A percentile compares a stretch with the other conserved stretches of the same genome.
Conservation (phyloP, 2,113 vertebrate genomes). For the Electrona antarctica region DNA sequence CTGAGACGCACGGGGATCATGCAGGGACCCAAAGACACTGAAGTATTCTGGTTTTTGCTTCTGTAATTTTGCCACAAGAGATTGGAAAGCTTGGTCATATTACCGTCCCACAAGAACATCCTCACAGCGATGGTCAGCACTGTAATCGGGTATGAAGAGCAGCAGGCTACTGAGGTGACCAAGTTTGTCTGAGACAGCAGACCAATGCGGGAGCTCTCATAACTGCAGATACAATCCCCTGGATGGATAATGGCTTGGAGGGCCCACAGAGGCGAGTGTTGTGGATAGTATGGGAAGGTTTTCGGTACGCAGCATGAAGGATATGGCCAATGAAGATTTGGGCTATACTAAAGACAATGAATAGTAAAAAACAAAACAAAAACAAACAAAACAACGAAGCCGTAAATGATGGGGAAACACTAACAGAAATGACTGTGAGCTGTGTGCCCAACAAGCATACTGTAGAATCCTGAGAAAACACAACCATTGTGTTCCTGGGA, state of each 20-base stretch:
- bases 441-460: neutral
- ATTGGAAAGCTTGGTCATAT: neutral
- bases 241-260: neutral
- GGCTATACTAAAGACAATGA: neutral
- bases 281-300: neutral
- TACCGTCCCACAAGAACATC: neutral
- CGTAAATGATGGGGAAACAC: neutral
- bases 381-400: neutral
- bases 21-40: neutral
- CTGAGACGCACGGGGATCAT: neutral
- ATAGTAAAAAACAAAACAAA: neutral
- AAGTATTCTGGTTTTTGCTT: conserved; percentile 12
- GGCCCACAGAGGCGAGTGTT: neutral
- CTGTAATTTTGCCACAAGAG: conserved; percentile 29
- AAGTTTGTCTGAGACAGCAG: neutral
- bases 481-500: neutral
- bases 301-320: neutral
- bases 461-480: neutral
- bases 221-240: no score
- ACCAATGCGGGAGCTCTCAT: neutral
- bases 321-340: neutral
- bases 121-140: no score
- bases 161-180: neutral
- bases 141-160: neutral
- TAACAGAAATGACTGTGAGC: neutral